Evolutionary conservation across 2,113 vertebrate species (phyloP).

Genomic region (Callipepla californica): DNA sequence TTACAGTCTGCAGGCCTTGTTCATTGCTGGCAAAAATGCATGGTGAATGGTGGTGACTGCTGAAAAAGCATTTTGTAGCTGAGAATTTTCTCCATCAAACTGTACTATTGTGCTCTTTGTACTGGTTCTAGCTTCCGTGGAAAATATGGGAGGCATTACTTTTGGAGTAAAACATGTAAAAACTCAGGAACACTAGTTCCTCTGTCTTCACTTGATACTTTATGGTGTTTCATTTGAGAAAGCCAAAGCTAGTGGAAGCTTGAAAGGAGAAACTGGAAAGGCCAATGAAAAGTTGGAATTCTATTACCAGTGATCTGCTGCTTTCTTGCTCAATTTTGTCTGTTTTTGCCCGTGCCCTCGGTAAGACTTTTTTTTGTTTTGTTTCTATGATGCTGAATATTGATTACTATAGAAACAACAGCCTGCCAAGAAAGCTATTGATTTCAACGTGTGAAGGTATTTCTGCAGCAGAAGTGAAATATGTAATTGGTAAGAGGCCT

Average conservation of each 20-base stretch:
- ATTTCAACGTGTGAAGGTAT: not conserved
- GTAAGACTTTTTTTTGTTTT: not conserved
- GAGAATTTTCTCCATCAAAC: no score
- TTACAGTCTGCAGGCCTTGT: no score
- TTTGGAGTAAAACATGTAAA: not conserved
- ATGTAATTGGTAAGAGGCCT: no score
- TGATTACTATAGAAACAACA: not conserved
- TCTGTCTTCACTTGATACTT: not conserved
- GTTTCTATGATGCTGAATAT: not conserved
- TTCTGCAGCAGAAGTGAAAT: not conserved
- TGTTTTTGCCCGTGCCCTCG: not conserved
- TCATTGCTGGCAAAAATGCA: no score
- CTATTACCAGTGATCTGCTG: not conserved
- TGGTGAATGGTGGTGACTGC: no score
- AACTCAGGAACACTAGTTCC: not conserved
- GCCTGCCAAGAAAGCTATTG: not conserved
- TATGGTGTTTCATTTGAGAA: not conserved
- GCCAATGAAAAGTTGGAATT: not conserved
- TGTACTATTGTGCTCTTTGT: no score
- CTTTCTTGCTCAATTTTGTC: not conserved
- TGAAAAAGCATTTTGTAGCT: no score
- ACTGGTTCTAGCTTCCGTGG: no score
- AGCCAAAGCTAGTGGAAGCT: not conserved
- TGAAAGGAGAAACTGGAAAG: not conserved
- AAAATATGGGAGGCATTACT: no score